Evolutionary conservation across 2,113 vertebrate species (phyloP).

Genomic region (Pedetes capensis): DNA sequence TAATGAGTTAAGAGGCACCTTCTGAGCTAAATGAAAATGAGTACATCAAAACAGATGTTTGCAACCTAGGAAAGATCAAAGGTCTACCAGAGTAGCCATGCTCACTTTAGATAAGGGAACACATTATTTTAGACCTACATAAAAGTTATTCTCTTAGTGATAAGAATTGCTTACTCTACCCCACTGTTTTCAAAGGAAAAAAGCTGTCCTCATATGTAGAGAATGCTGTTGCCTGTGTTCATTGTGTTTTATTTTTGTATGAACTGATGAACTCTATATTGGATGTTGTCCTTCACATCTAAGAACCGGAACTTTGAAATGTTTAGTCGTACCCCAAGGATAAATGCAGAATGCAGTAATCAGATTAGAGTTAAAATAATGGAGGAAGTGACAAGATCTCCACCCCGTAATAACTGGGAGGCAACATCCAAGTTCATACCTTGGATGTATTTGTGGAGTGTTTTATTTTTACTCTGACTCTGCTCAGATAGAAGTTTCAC

Average conservation of each 20-base stretch:
- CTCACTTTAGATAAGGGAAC: neutral
- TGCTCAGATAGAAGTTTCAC: neutral
- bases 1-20: neutral
- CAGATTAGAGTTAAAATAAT: neutral
- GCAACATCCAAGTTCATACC: neutral
- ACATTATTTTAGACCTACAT: neutral
- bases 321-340: neutral
- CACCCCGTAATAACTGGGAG: neutral
- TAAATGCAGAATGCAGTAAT: neutral
- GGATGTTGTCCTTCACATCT: neutral
- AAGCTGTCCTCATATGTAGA: neutral
- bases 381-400: neutral
- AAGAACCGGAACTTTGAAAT: neutral
- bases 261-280: constrained; percentile 54
- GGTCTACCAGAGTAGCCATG: neutral
- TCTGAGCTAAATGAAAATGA: neutral
- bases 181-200: constrained; percentile 7
- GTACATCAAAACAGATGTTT: neutral
- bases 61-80: neutral
- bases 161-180: constrained; percentile 28
- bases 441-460: constrained; percentile 6
- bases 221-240: neutral
- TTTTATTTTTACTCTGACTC: constrained; percentile 45
- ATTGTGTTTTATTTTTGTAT: constrained; percentile 60
- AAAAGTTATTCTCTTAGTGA: neutral